phyloP scores from a whole-genome alignment of 2,888 invertebrate genomes.

The Junonia oenone region DNA sequence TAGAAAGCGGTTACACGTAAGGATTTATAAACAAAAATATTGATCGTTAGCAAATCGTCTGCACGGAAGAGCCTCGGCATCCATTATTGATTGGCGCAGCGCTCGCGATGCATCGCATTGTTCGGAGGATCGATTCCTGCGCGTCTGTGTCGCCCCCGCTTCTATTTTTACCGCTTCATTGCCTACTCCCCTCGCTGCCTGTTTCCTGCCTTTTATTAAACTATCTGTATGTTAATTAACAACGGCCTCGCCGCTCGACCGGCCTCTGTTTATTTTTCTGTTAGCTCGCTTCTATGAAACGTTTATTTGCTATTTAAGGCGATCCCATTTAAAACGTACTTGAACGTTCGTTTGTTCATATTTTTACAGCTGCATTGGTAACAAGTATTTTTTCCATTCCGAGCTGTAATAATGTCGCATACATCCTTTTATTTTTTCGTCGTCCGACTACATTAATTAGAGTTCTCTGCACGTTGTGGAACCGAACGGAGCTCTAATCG shows the following conservation, averaged over 20 bases:
- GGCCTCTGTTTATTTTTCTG: conserved; percentile 67
- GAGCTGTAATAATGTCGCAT: conserved; percentile 38
- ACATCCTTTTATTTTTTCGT: conserved; percentile 62
- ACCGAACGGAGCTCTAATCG: conserved; percentile 52
- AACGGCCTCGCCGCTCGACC: conserved; percentile 61
- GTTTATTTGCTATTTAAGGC: conserved; percentile 50
- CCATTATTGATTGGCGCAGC: conserved; percentile 65
- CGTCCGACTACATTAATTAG: conserved; percentile 74
- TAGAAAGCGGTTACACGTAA: neutral
- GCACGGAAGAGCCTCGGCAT: conserved; percentile 34
- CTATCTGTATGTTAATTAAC: conserved; percentile 79
- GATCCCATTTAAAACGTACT: conserved; percentile 36
- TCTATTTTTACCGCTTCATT: conserved; percentile 80
- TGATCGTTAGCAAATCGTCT: conserved; percentile 11
- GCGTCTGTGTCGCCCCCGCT: conserved; percentile 64
- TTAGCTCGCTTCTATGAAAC: conserved; percentile 58
- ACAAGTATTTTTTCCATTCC: conserved; percentile 32
- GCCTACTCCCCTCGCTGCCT: conserved; percentile 73
- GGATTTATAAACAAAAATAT: conserved; percentile 10
- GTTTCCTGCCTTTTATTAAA: conserved; percentile 79
- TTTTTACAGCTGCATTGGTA: conserved; percentile 40
- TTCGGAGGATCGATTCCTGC: conserved; percentile 67
- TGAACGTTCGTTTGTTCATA: conserved; percentile 22
- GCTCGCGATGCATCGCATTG: conserved; percentile 57
- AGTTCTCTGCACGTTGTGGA: conserved; percentile 67